A percentile compares a stretch with the other conserved stretches of the same genome.
Evolutionary conservation across 2,888 invertebrate species (phyloP).

Genomic region (Agonopterix arenella): DNA sequence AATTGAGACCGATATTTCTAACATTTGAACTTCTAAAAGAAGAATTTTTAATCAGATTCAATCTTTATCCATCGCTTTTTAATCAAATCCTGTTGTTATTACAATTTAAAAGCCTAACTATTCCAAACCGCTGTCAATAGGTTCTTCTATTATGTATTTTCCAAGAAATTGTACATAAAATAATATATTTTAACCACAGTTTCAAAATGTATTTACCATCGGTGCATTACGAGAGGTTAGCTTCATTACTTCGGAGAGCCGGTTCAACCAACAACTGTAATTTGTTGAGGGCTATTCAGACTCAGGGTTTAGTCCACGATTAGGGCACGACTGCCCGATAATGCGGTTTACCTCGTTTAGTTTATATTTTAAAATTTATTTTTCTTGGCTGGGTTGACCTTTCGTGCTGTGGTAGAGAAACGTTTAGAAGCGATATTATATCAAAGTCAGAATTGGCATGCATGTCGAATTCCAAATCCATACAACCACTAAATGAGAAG

Average conservation of each 20-base stretch:
- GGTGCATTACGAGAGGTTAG: slow-evolving; percentile 12
- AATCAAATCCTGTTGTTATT: too few relatives aligned
- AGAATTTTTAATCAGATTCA: too few relatives aligned
- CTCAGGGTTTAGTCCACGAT: slow-evolving; percentile 26
- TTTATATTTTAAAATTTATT: background rate
- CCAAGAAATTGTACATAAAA: background rate
- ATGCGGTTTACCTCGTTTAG: slow-evolving; percentile 29
- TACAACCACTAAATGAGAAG: too few relatives aligned
- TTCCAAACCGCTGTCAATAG: too few relatives aligned
- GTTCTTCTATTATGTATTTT: background rate
- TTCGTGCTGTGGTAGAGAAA: too few relatives aligned
- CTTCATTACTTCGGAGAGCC: slow-evolving; percentile 20
- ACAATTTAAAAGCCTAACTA: too few relatives aligned
- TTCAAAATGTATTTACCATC: slow-evolving; percentile 4
- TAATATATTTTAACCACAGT: slow-evolving; percentile 5
- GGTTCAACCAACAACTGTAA: slow-evolving; percentile 37
- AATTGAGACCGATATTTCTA: background rate
- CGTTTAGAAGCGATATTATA: too few relatives aligned
- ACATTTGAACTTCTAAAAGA: background rate
- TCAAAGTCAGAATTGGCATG: too few relatives aligned
- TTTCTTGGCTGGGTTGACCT: too few relatives aligned
- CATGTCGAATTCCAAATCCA: too few relatives aligned
- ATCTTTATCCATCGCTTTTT: too few relatives aligned
- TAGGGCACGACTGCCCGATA: slow-evolving; percentile 34
- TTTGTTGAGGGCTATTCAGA: slow-evolving; percentile 34